Percentiles rank a stretch among this genome's conserved stretches.
These are phyloP conservation scores for Aselliscus stoliczkanus DNA, from an alignment of 2,797 vertebrate genomes.

Conservation along the genomic window DNA sequence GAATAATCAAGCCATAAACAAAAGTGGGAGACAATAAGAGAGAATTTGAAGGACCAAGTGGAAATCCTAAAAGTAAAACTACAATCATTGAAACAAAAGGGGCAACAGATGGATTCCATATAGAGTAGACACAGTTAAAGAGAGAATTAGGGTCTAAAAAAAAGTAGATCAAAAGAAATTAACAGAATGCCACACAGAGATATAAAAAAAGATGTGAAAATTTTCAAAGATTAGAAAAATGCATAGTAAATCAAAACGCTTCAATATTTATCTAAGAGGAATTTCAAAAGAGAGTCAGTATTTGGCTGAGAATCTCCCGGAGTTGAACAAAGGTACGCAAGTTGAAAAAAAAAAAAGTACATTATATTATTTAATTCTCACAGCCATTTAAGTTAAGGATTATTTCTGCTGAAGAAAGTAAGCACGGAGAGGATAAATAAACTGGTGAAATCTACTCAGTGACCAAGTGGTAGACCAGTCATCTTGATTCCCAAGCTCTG, in stretches of 20 bases:
- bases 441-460: background rate
- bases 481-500: background rate
- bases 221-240: background rate
- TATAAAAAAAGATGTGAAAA: background rate
- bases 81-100: background rate
- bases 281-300: background rate
- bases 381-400: background rate
- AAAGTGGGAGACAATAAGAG: background rate
- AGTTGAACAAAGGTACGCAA: background rate
- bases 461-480: background rate
- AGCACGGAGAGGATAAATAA: background rate
- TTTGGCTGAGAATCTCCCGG: background rate
- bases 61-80: background rate
- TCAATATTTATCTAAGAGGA: background rate
- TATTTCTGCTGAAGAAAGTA: background rate
- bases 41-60: background rate
- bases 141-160: background rate
- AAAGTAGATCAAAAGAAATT: background rate
- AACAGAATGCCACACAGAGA: background rate
- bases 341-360: background rate
- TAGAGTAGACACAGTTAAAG: background rate
- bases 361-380: background rate
- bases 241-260: background rate
- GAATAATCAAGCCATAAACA: background rate
- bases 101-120: background rate